Evolutionary conservation across 2,113 vertebrate genomes (phyloP), one percentile per base, ranked within the genome.

Genomic region (Prunella himalayana): DNA sequence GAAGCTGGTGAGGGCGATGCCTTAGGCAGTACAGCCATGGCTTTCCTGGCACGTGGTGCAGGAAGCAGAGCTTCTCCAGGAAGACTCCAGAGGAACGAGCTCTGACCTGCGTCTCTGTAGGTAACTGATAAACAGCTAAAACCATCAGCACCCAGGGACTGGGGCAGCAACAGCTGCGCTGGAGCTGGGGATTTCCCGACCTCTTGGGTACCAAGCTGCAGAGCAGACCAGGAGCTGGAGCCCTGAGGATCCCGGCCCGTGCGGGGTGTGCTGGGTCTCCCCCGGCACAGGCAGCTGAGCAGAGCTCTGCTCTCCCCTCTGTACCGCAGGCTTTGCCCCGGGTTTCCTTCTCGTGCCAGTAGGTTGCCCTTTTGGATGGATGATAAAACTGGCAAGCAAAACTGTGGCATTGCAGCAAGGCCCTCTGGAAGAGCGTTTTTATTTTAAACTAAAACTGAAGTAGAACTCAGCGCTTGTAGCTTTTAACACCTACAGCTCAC

Each of bases 31-130:
- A 56, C 59, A 77, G 66, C 57, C 66, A 4, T 53, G 82, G 57
- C 71, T 88, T 94, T 44, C 59, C 76, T 97, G 95, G 95, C 82
- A 70, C 19, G 50, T 22, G 47, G 28, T 86, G 30, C 88, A 88
- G 96, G 95, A 90, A 96, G 92, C 76, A 78, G 76, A 95, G 72
- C 76, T 93, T 44, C 78, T 94, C 56, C 92, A 68, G 72, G 64
- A 83, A 77, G 49, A 63, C 0, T 47, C 71, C 66, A 80, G 76
- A 54, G 42, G 41, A 78, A 81, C 60, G 24, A 96, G 95, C 88
- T 92, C 79, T 54, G 90, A 92, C 94, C 88, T 92, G 88, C 4
- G 0, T 93, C 41, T 90, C 92, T 66, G 0, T 41, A 80, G 72
- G 82, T 69, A 88, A 86, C 85, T 24, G 13, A 66, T 59, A 81